A percentile compares a stretch with the other conserved stretches of the same genome.
Conservation (phyloP, 2,113 vertebrate genomes). For the Butorides virescens region DNA sequence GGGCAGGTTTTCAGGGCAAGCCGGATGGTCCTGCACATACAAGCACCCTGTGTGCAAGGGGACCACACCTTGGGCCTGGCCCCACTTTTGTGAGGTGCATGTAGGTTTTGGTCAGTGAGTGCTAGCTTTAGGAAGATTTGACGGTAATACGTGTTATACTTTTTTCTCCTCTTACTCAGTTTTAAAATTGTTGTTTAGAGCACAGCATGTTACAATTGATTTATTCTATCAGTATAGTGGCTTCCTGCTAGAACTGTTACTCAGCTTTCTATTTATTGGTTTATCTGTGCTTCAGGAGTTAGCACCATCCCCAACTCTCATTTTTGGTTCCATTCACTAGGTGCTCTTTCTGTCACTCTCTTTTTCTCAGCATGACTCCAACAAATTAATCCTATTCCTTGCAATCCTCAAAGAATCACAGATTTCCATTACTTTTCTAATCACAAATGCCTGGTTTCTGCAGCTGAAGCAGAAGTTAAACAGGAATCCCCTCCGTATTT, state of each 20-base stretch:
- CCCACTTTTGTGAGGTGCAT: background rate
- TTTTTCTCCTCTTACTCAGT: background rate
- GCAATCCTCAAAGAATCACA: background rate
- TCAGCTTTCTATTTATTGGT: background rate
- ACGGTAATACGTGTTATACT: background rate
- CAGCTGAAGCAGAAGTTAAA: background rate
- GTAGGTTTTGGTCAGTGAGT: background rate
- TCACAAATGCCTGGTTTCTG: background rate
- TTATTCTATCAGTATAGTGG: background rate
- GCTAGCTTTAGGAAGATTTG: background rate
- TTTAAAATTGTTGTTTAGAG: background rate
- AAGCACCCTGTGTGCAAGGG: background rate
- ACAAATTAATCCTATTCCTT: background rate
- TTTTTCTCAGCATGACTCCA: background rate
- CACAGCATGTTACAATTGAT: background rate
- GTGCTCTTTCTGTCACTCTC: background rate
- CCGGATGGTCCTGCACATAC: background rate
- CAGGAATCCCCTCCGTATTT: constrained; percentile 30
- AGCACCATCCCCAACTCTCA: background rate
- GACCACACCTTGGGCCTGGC: background rate
- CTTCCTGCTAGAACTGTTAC: background rate
- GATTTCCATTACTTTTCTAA: constrained; percentile 4
- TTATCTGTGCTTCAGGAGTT: background rate
- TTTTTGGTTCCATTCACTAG: background rate
- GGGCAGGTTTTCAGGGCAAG: background rate